Evolutionary conservation across 2,888 invertebrate species (phyloP).

Genomic region (Ornithoptera priamus): DNA sequence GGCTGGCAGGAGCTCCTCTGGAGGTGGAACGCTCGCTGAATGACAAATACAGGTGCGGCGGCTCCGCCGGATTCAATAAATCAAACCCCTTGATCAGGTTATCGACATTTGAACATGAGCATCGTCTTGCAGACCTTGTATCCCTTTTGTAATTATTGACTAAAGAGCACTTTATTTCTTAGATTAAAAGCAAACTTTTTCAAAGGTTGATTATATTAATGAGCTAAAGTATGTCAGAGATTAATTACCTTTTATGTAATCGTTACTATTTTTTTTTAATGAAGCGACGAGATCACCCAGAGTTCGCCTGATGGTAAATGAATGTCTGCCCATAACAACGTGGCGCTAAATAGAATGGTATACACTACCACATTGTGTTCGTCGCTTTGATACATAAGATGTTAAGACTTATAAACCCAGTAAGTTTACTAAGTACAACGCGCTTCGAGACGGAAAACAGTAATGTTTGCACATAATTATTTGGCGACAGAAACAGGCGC

Average conservation of each 20-base stretch:
- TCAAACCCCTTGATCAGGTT: conserved; percentile 55
- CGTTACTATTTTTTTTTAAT: no score
- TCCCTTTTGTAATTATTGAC: conserved; percentile 25
- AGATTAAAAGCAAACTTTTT: not conserved
- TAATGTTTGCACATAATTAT: no score
- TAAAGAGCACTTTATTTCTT: not conserved
- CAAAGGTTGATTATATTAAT: not conserved
- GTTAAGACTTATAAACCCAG: no score
- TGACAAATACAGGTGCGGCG: conserved; percentile 55
- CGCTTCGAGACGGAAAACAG: no score
- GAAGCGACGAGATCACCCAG: no score
- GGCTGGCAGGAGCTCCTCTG: conserved; percentile 48
- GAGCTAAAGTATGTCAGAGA: not conserved
- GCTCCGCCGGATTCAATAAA: conserved; percentile 41
- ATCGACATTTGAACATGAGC: conserved; percentile 47
- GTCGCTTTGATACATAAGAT: no score
- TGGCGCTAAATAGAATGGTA: no score
- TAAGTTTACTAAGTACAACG: no score
- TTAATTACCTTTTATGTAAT: not conserved
- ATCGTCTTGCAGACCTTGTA: conserved; percentile 17
- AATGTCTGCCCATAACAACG: no score
- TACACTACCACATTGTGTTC: no score
- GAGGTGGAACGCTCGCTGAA: conserved; percentile 47
- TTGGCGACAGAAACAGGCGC: no score
- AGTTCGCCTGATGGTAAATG: no score